These are phyloP conservation scores for Ciconia maguari DNA, from an alignment of 2,113 vertebrate species.

Conservation along the genomic window DNA sequence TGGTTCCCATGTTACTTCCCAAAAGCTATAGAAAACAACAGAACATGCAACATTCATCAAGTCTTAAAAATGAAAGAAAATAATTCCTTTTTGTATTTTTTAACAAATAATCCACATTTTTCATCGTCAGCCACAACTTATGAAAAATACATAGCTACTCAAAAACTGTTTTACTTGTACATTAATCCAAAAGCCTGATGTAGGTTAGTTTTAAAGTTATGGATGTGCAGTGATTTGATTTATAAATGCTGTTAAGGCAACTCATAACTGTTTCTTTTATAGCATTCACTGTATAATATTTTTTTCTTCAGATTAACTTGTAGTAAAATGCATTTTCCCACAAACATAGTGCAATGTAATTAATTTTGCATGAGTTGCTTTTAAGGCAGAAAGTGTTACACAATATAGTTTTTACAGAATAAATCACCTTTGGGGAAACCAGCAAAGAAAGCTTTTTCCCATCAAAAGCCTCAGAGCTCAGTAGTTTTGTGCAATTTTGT, in stretches of 20 bases:
- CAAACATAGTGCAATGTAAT: conserved; percentile 14
- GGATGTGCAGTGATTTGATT: conserved; percentile 16
- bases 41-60: not conserved
- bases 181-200: conserved; percentile 16
- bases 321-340: conserved; percentile 43
- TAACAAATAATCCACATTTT: not conserved
- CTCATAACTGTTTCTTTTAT: conserved; percentile 5
- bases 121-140: not conserved
- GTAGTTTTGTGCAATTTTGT: not conserved
- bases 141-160: conserved; percentile 1
- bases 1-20: not conserved
- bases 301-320: conserved; percentile 50
- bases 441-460: conserved; percentile 15
- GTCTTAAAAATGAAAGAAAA: not conserved
- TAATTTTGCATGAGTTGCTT: conserved; percentile 53
- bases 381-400: conserved; percentile 31
- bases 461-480: not conserved
- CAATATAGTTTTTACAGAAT: not conserved
- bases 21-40: not conserved
- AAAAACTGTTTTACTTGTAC: not conserved
- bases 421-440: conserved; percentile 18
- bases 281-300: not conserved
- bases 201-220: conserved; percentile 30
- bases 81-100: not conserved
- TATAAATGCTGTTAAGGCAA: conserved; percentile 36